These are phyloP conservation scores for Liolophura sinensis DNA, from an alignment of 1,140 invertebrate species.

Conservation along the genomic window DNA sequence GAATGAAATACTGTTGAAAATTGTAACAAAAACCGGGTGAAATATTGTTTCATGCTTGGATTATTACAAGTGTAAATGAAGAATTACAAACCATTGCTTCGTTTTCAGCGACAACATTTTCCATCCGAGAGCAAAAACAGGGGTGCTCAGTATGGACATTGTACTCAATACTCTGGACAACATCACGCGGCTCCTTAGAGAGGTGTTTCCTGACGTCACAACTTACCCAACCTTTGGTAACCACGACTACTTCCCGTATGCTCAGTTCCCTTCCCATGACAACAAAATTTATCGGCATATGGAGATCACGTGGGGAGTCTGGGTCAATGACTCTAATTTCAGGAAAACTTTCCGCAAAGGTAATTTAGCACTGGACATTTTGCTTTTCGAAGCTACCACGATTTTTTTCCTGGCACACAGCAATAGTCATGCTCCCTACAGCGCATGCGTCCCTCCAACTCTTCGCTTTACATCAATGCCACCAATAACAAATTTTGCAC, in stretches of 20 bases:
- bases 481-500: too few relatives aligned
- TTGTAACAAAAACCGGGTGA: too few relatives aligned
- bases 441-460: too few relatives aligned
- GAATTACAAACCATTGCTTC: neutral
- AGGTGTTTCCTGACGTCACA: neutral
- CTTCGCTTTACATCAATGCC: too few relatives aligned
- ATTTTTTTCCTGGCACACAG: too few relatives aligned
- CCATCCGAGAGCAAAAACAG: constrained; percentile 27
- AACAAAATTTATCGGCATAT: constrained; percentile 1
- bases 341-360: too few relatives aligned
- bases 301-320: neutral
- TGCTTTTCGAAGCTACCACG: too few relatives aligned
- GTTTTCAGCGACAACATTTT: constrained; percentile 39
- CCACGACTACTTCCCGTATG: constrained; percentile 1
- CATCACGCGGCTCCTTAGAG: neutral
- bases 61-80: too few relatives aligned
- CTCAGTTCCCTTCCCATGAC: neutral
- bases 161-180: neutral
- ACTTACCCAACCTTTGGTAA: neutral
- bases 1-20: too few relatives aligned
- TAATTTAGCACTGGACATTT: too few relatives aligned
- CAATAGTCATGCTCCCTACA: too few relatives aligned
- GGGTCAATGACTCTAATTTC: neutral
- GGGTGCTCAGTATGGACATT: neutral
- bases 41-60: too few relatives aligned